These are phyloP conservation scores for Drosophila ohnishii DNA, from an alignment of 1,140 invertebrate species.

Conservation along the genomic window DNA sequence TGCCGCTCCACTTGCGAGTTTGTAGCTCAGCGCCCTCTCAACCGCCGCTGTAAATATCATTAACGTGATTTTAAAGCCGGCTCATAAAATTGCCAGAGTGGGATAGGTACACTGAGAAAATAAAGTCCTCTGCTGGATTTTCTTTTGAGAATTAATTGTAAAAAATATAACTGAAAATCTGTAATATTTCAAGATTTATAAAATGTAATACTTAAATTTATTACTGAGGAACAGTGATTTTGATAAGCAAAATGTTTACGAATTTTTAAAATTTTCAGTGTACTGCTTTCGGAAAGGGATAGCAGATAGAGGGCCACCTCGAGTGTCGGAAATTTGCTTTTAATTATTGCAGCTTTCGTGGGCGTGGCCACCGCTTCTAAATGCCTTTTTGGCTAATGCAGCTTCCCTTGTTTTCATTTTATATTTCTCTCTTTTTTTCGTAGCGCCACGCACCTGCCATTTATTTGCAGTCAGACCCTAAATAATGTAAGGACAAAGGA, in stretches of 20 bases:
- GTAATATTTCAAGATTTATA: too few relatives aligned
- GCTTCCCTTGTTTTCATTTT: constrained; percentile 16
- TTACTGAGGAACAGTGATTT: not conserved
- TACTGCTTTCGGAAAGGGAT: constrained; percentile 3
- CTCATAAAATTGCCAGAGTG: constrained; percentile 67
- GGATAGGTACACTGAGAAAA: not conserved
- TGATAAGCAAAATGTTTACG: not conserved
- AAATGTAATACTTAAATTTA: not conserved
- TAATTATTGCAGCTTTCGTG: constrained; percentile 59
- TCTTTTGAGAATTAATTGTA: not conserved
- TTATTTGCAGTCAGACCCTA: constrained; percentile 23
- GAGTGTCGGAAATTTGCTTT: constrained; percentile 77
- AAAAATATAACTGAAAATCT: not conserved
- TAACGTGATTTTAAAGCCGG: constrained; percentile 79
- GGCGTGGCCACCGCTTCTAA: constrained; percentile 51
- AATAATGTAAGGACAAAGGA: constrained; percentile 56
- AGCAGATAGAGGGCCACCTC: constrained; percentile 29
- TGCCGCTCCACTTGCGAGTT: constrained; percentile 62
- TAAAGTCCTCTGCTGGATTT: too few relatives aligned
- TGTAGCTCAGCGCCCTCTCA: constrained; percentile 50
- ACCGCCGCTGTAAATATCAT: constrained; percentile 76
- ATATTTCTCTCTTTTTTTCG: not conserved
- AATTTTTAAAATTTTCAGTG: not conserved
- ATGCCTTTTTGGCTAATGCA: constrained; percentile 67
- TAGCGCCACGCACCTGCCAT: constrained; percentile 56